A percentile compares a stretch with the other conserved stretches of the same genome.
Conservation (phyloP, 2,797 vertebrate species). For the Myripristis murdjan region DNA sequence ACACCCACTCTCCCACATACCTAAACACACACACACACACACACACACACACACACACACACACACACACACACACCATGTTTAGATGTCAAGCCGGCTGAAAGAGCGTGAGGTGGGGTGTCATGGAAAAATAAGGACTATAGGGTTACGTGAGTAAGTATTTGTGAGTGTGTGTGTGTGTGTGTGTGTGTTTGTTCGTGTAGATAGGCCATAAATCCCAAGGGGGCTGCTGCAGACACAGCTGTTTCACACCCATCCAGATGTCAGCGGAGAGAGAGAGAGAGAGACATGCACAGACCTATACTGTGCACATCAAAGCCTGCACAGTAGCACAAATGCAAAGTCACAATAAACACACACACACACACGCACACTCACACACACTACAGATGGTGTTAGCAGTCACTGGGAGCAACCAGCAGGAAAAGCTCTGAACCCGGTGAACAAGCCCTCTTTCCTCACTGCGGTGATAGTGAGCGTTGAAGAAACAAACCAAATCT, state of each 20-base stretch:
- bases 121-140: constrained; percentile 53
- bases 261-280: constrained; percentile 61
- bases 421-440: constrained; percentile 54
- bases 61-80: too few species aligned
- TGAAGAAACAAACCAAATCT: background rate
- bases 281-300: constrained; percentile 69
- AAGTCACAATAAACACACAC: constrained; percentile 26
- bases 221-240: constrained; percentile 65
- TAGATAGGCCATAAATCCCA: constrained; percentile 67
- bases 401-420: constrained; percentile 33
- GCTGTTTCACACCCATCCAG: constrained; percentile 80
- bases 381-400: constrained; percentile 53
- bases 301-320: constrained; percentile 70
- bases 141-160: constrained; percentile 50
- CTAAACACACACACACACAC: background rate
- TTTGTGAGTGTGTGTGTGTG: constrained; percentile 14
- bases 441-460: background rate
- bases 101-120: constrained; percentile 32
- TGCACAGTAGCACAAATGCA: constrained; percentile 7
- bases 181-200: constrained; percentile 18
- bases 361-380: constrained; percentile 24
- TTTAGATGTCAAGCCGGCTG: background rate
- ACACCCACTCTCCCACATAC: background rate
- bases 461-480: background rate
- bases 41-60: too few species aligned